A percentile compares a stretch with the other conserved stretches of the same genome.
Conservation (phyloP, 2,888 invertebrate species). For the Cosmia trapezina region DNA sequence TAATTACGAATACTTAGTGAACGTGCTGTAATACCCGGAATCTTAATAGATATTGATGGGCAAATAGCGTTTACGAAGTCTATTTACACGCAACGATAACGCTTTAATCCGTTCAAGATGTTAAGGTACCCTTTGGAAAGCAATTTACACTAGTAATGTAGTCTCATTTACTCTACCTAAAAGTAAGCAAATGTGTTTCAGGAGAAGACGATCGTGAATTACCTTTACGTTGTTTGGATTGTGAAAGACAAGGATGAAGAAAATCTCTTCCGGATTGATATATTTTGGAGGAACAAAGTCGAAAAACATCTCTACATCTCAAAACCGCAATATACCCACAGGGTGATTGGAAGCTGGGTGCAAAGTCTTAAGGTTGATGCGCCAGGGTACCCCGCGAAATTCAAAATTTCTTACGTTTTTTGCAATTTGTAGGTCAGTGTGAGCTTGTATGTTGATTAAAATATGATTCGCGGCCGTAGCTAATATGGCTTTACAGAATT, state of each 20-base stretch:
- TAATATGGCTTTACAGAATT: no score
- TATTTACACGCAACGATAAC: constrained; percentile 13
- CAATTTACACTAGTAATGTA: constrained; percentile 29
- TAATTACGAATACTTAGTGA: constrained; percentile 34
- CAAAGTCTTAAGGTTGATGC: no score
- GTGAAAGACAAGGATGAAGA: neutral
- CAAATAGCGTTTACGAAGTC: constrained; percentile 28
- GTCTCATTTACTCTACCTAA: constrained; percentile 12
- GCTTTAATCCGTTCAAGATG: constrained; percentile 36
- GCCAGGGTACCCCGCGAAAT: no score
- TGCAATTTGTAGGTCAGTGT: no score
- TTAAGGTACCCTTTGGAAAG: constrained; percentile 21
- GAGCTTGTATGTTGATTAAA: no score
- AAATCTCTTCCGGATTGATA: neutral
- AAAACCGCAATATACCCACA: neutral
- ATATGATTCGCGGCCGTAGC: no score
- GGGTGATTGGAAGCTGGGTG: no score
- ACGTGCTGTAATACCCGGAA: constrained; percentile 18
- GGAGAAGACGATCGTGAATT: neutral
- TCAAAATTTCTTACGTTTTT: no score
- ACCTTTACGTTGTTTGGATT: neutral
- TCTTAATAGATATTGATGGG: constrained; percentile 33
- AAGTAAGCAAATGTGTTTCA: neutral
- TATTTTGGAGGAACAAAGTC: neutral
- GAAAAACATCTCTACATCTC: neutral